Base-by-base conservation (phyloP, 2,113 vertebrate species). In the Periophthalmodon schlosseri region DNA sequence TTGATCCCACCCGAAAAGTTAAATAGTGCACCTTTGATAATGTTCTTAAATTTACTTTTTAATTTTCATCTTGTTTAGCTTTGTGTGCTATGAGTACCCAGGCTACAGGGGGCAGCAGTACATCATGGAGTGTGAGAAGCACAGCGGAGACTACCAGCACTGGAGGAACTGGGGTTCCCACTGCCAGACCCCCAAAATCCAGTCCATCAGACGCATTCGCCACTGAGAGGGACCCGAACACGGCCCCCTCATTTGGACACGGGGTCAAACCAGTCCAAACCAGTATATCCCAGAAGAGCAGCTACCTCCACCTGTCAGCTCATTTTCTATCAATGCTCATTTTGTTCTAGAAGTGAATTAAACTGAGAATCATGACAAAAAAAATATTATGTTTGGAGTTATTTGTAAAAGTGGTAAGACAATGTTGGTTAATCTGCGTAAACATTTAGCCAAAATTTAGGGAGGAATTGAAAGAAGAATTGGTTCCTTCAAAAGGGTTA, bases 131-230 rank as follows among this genome's bases (percentile, higher is more conserved):
- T 92, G 90, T 70, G 91, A 93, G 52, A 91, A 77, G 65, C 91
- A 93, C 90, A 92, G 89, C 0, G 92, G 93, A 47, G 93, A 92
- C 74, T 93, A 90, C 81, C 91, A 93, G 85, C 89, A 91, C 88
- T 94, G 93, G 91, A 93, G 47, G 76, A 89, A 91, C 87, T 94
- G 92, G 92, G 93, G 93, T 16, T 92, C 91, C 72, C 93, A 94
- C 71, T 90, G 91, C 77, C 93, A 93, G 88, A 93, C 93, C 60
- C 90, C 92, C 57, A 91, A 94, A 84, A 92, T 93, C 89, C 93
- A 94, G 90, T 94, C 93, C 76, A 91, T 93, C 84, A 91, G 91
- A 74, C 90, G 89, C 63, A 90, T 92, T 85, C 88, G 87, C 77
- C 91, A 92, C 56, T 92, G 79, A 91, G 80, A 49, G 60, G 79